Base-by-base conservation (phyloP, 53 echinoderm and acorn worm species). In the Holothuria scabra region DNA sequence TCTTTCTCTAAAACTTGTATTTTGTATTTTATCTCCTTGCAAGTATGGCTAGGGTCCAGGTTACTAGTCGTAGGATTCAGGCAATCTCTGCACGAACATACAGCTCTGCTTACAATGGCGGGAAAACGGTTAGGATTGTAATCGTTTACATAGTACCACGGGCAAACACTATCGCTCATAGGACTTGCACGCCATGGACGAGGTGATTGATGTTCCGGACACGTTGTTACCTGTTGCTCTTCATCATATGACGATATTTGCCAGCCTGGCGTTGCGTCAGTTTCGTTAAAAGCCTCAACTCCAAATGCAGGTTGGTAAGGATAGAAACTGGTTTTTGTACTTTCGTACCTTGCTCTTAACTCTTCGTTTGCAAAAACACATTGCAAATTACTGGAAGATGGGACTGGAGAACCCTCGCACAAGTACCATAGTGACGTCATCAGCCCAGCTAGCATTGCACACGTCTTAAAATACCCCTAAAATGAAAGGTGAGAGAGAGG, bases 241-340 rank as follows among this genome's bases (percentile, higher is more conserved):
- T 29, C 13, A 20, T 33, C 33, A 14, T 71, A 71, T 0, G 71
- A 41, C 10, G 30, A 12, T 28, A 57, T 25, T 8, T 8, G 13
- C 76, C 76, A 76, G 76, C 25, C 25, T 0, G 58, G 76, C 19
- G 57, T 57, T 22, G 49, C 28, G 11, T 56, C 76, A 12, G 57
- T 28, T 20, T 31, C 76, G 12, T 48, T 49, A 22, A 76, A 19
- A 26, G 76, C 76, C 30, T 76, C 76, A 56, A 76, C 29, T 25
- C 76, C 76, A 28, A 56, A 76, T 6, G 76, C 31, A 55, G 29
- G 56, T 12, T 57, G 76, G 57, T 48, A 76, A 28, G 76, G 76
- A 30, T 76, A 76, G 33, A 76, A 31, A 52, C 29, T 20, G 1
- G 56, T 57, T 29, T 28, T 76, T 21, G 76, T 76, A 12, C 56